Evolutionary conservation across 2,113 vertebrate species (phyloP).

Genomic region (Rhabdornis inornatus): DNA sequence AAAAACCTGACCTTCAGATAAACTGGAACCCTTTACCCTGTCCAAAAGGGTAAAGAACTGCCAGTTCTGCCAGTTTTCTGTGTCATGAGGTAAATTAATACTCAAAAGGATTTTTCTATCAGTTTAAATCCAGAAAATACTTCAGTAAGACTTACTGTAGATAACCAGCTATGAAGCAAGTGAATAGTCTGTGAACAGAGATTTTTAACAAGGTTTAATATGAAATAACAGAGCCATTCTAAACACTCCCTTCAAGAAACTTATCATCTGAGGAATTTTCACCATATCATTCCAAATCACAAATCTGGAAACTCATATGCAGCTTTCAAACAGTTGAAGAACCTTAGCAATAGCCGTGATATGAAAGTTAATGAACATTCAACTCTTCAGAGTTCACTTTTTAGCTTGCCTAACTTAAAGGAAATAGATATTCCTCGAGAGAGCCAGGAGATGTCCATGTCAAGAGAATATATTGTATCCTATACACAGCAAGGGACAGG

Average conservation of each 20-base stretch:
- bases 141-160: neutral
- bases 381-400: neutral
- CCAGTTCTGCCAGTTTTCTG: neutral
- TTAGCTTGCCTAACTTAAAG: neutral
- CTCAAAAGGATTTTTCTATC: neutral
- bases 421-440: neutral
- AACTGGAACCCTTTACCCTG: neutral
- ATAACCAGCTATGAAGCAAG: neutral
- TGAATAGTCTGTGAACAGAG: neutral
- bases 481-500: neutral
- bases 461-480: accelerated
- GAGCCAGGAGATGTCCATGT: neutral
- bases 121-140: neutral
- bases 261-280: neutral
- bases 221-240: neutral
- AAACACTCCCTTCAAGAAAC: neutral
- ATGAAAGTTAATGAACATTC: neutral
- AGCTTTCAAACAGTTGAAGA: neutral
- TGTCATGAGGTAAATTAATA: neutral
- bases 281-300: no score
- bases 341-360: neutral
- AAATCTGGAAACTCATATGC: neutral
- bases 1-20: neutral
- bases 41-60: neutral
- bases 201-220: neutral